phyloP scores from a whole-genome alignment of 2,797 vertebrate species.

The Gymnothorax javanicus region DNA sequence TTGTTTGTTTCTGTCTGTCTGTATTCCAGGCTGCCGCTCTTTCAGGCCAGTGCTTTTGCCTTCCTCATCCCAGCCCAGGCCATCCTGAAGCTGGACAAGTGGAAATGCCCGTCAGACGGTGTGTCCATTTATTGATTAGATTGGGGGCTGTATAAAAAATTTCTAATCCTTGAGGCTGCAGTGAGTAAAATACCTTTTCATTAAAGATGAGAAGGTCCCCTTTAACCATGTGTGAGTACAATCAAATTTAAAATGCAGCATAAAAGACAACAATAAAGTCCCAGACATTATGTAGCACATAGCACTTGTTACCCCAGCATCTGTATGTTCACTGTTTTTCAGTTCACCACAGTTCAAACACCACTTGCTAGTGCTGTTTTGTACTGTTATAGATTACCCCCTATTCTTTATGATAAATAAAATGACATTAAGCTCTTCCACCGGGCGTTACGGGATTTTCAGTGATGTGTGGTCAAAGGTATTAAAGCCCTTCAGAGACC shows the following conservation, averaged over 20 bases:
- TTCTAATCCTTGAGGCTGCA: too few species aligned
- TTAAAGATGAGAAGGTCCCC: too few species aligned
- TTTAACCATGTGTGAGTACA: too few species aligned
- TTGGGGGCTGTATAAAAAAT: background rate
- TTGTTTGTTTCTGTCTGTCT: background rate
- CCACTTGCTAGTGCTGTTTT: background rate
- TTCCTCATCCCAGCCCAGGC: conserved; percentile 92
- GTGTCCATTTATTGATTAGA: conserved; percentile 24
- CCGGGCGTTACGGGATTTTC: too few species aligned
- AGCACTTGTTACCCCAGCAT: background rate
- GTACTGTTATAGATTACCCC: background rate
- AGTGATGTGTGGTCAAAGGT: too few species aligned
- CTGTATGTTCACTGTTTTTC: background rate
- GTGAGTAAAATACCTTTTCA: too few species aligned
- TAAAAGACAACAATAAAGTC: too few species aligned
- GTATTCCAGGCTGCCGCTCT: conserved; percentile 83
- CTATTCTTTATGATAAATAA: background rate
- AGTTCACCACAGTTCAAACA: background rate
- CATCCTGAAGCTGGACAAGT: conserved; percentile 88
- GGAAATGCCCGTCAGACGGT: conserved; percentile 90
- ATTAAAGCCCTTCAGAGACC: too few species aligned
- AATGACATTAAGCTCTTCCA: background rate
- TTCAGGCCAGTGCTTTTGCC: conserved; percentile 92
- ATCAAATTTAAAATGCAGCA: too few species aligned
- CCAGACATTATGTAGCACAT: too few species aligned